Percentiles rank a stretch among this genome's conserved stretches.
These are phyloP conservation scores for Denticeps clupeoides DNA, from an alignment of 2,797 vertebrate genomes.

Conservation along the genomic window DNA sequence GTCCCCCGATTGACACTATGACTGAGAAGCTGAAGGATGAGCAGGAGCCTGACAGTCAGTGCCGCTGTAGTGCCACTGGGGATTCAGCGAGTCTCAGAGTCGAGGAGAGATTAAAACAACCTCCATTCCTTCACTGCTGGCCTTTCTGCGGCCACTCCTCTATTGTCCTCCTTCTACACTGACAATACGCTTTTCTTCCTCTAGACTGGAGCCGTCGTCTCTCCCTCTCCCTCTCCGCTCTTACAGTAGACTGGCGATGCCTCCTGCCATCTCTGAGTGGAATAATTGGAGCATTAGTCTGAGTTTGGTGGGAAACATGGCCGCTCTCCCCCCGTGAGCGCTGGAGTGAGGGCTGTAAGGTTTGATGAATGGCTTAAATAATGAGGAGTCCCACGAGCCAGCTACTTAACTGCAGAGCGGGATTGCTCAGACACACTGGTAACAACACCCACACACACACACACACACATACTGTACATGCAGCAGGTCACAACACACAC, in stretches of 20 bases:
- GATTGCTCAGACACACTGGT: constrained; percentile 34
- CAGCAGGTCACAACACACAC: no score
- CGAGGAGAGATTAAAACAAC: neutral
- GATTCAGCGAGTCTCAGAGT: neutral
- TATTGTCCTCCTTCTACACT: constrained; percentile 8
- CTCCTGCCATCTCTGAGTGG: neutral
- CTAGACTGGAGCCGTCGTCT: neutral
- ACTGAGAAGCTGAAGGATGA: no score
- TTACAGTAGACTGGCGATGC: no score
- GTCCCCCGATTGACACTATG: no score
- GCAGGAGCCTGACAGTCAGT: no score
- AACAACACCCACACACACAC: constrained; percentile 29
- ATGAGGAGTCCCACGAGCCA: constrained; percentile 61
- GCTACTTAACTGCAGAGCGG: constrained; percentile 64
- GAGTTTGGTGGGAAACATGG: constrained; percentile 5
- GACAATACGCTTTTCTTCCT: constrained; percentile 1
- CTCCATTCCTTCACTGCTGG: constrained; percentile 36
- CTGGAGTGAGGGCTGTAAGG: constrained; percentile 30
- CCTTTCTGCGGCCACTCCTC: constrained; percentile 48
- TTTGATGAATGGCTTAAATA: constrained; percentile 77
- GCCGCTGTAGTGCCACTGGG: no score
- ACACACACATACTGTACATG: neutral
- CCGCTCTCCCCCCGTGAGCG: constrained; percentile 34
- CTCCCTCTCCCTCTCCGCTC: constrained; percentile 5
- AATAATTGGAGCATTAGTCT: constrained; percentile 17